phyloP scores from a whole-genome alignment of 2,888 invertebrate species.

The Acanthococcus lagerstroemiae region DNA sequence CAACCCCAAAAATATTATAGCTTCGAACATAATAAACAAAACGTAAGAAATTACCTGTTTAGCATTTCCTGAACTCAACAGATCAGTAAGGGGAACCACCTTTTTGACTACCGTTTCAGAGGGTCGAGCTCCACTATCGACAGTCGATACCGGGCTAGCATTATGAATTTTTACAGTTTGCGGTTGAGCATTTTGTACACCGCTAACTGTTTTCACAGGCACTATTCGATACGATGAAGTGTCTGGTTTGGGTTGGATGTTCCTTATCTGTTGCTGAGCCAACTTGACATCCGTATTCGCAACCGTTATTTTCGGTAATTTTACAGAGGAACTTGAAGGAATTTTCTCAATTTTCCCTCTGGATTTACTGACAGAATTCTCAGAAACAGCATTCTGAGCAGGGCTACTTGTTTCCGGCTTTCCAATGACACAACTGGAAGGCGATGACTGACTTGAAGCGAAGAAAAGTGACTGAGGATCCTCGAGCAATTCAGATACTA shows the following conservation, averaged over 20 bases:
- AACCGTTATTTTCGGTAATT: not conserved
- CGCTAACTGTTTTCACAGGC: slow-evolving; percentile 7
- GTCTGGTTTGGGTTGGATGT: slow-evolving; percentile 28
- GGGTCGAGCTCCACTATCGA: not conserved
- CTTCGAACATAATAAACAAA: not conserved
- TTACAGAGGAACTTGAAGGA: not conserved
- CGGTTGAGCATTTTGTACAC: not conserved
- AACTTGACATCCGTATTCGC: slow-evolving; percentile 2
- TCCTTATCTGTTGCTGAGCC: slow-evolving; percentile 17
- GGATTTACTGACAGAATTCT: not conserved
- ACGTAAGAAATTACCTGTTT: not conserved
- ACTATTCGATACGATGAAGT: slow-evolving; percentile 27
- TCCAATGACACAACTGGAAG: too few relatives aligned
- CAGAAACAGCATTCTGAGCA: not conserved
- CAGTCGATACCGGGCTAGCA: not conserved
- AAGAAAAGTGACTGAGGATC: slow-evolving; percentile 9
- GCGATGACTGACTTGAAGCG: not conserved
- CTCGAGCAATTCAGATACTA: slow-evolving; percentile 8
- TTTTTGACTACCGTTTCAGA: slow-evolving; percentile 11
- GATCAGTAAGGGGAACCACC: slow-evolving; percentile 16
- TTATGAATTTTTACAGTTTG: slow-evolving; percentile 13
- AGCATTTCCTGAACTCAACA: slow-evolving; percentile 1
- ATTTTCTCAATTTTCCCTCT: not conserved
- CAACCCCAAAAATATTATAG: not conserved
- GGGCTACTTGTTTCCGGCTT: not conserved